phyloP scores from a whole-genome alignment of 2,797 vertebrate species.

The Karalla daura region DNA sequence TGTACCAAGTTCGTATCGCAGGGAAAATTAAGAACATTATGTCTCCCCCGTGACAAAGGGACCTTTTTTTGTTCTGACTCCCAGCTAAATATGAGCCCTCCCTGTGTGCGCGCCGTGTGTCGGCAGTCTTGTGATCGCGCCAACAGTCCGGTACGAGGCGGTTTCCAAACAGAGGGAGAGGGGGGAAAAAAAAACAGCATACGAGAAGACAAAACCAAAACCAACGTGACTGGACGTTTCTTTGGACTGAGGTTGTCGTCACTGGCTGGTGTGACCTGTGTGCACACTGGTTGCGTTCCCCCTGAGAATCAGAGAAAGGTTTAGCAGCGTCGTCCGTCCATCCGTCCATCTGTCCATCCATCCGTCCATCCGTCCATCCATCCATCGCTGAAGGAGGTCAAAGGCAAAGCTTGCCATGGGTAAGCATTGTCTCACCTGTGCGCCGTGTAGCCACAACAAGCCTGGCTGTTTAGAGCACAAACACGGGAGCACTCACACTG shows the following conservation, averaged over 20 bases:
- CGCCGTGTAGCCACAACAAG: conserved; percentile 82
- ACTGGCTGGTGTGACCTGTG: conserved; percentile 65
- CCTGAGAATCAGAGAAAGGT: conserved; percentile 74
- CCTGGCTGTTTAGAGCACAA: conserved; percentile 81
- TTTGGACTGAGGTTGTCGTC: conserved; percentile 64
- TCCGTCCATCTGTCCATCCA: conserved; percentile 41
- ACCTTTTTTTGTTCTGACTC: conserved; percentile 61
- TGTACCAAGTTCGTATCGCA: conserved; percentile 37
- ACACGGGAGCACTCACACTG: conserved; percentile 66
- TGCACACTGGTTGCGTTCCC: conserved; percentile 66
- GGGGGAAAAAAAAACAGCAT: conserved; percentile 26
- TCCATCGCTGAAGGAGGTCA: conserved; percentile 65
- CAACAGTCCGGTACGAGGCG: conserved; percentile 30
- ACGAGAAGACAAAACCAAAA: conserved; percentile 35
- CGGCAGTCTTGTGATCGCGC: conserved; percentile 72
- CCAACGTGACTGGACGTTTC: conserved; percentile 36
- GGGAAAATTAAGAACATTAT: conserved; percentile 52
- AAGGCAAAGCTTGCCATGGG: conserved; percentile 68
- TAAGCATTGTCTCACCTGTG: conserved; percentile 78
- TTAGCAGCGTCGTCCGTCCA: conserved; percentile 46
- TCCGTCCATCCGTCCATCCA: conserved; percentile 44
- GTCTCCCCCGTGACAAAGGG: conserved; percentile 58
- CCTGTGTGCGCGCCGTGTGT: conserved; percentile 56
- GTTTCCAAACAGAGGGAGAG: conserved; percentile 56
- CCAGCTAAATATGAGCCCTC: conserved; percentile 58